Base-by-base conservation (phyloP, 2,888 invertebrate species). In the Pammene aurita region DNA sequence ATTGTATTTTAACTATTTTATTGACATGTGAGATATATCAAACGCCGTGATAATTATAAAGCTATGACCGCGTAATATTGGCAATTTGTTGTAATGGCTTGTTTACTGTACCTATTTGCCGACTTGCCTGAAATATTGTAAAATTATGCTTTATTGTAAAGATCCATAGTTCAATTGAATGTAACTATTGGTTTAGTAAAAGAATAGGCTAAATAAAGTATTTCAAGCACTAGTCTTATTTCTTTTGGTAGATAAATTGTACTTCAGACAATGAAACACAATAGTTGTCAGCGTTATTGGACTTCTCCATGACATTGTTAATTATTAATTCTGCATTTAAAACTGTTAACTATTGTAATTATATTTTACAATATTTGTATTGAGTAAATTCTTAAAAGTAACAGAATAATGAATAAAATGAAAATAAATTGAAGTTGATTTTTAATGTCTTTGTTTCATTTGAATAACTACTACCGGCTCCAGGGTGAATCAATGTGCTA, bases 401-500 rank as follows among this genome's bases (percentile, higher is more conserved):
- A 85, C 84, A 84, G 82, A 84, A 82, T 88, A 88, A 86, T 84
- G 87, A 88, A 86, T 84, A 87, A 88, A 86, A 86, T 87, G 84
- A 87, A 81, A 90, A 88, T 91, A 90, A 90, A 92, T 87, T 90
- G 83, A 90, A 91, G 91, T 92, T 92, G 92, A 90, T 92, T 92
- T 92, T 90, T 85, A 78, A 78, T 72, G 68, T 61, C 71, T 72
- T 74, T 72, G 18, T 81, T 80, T 82, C 74, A 71, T 81, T 80
- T 72, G 16, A 48, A 16, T 10, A 48, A 9, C 16, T 13, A 13
- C 38, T 38, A 48, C 16, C 16, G 1, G 2, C 38, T 38, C 4
- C 38, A 9, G 38, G 7, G 9, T 38, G 38, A 38, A 0, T 5
- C 9, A 2, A 38, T 26, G 26, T 26, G 26, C 4, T 4, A 26